Percentiles rank a stretch among this genome's conserved stretches.
phyloP scores from a whole-genome alignment of 2,797 vertebrate genomes.

The Hemibagrus guttatus region DNA sequence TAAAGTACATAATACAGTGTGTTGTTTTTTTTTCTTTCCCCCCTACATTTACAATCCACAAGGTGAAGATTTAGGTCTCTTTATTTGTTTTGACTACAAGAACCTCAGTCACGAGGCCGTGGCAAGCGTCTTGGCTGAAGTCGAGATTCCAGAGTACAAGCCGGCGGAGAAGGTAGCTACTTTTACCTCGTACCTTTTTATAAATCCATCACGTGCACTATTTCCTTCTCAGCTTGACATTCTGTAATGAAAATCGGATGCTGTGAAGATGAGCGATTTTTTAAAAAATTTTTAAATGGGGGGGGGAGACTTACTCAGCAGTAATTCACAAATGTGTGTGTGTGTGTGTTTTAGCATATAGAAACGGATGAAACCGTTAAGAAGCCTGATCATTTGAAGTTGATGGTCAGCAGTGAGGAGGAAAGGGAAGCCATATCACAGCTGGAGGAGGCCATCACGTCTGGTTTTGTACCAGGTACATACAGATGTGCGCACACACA shows the following conservation, averaged over 20 bases:
- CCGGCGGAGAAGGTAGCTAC: slow-evolving; percentile 88
- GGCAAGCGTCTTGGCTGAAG: slow-evolving; percentile 75
- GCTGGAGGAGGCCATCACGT: slow-evolving; percentile 81
- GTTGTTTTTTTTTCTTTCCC: neutral
- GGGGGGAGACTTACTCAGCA: neutral
- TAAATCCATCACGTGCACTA: too few relatives aligned
- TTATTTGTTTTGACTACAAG: slow-evolving; percentile 71
- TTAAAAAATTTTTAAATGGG: neutral
- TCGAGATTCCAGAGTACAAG: slow-evolving; percentile 88
- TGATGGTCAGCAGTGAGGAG: slow-evolving; percentile 90
- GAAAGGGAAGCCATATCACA: slow-evolving; percentile 89
- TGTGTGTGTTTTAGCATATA: slow-evolving; percentile 78
- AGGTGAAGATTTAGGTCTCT: neutral
- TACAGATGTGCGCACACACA: neutral
- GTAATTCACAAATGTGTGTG: neutral
- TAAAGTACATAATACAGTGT: slow-evolving; percentile 46
- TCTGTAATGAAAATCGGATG: neutral
- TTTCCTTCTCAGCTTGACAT: too few relatives aligned
- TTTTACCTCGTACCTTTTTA: neutral
- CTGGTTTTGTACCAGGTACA: slow-evolving; percentile 79
- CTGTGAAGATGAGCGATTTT: neutral
- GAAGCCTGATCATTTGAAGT: slow-evolving; percentile 86
- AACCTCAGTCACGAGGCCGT: slow-evolving; percentile 82
- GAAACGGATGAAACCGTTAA: slow-evolving; percentile 92
- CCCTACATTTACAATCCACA: neutral